phyloP scores from a whole-genome alignment of 1,140 invertebrate species.

The Leptinotarsa lineolata region DNA sequence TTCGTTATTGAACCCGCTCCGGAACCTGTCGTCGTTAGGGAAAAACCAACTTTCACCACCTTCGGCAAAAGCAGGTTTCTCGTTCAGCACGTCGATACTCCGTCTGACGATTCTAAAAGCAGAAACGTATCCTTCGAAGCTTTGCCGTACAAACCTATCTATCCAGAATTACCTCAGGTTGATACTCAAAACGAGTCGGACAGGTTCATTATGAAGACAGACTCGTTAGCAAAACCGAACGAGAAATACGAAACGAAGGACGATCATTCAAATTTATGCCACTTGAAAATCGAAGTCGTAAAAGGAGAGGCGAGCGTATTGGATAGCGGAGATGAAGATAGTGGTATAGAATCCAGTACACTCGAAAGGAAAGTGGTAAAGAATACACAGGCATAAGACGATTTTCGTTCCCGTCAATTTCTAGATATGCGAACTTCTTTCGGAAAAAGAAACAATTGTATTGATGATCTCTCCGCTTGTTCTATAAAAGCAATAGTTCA shows the following conservation, averaged over 20 bases:
- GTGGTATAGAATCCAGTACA: constrained; percentile 64
- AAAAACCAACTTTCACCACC: constrained; percentile 53
- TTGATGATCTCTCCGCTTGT: neutral
- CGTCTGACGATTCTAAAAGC: constrained; percentile 35
- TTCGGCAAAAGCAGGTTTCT: constrained; percentile 54
- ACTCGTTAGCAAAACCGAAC: constrained; percentile 20
- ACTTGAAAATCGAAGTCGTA: constrained; percentile 52
- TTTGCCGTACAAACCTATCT: constrained; percentile 49
- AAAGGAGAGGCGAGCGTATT: constrained; percentile 63
- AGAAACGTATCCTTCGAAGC: constrained; percentile 55
- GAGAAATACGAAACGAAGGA: constrained; percentile 23
- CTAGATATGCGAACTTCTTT: neutral
- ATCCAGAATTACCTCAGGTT: neutral
- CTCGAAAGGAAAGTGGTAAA: constrained; percentile 57
- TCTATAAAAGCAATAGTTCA: neutral
- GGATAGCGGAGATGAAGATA: constrained; percentile 65
- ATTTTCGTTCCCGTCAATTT: neutral
- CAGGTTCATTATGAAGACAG: constrained; percentile 11
- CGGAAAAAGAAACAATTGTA: neutral
- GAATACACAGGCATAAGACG: constrained; percentile 17
- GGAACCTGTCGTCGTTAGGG: constrained; percentile 45
- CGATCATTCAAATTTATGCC: neutral
- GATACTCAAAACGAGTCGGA: neutral
- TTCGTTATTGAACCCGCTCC: constrained; percentile 44
- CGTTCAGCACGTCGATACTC: constrained; percentile 55